phyloP scores from a whole-genome alignment of 2,113 vertebrate genomes.

The Corapipo altera region DNA sequence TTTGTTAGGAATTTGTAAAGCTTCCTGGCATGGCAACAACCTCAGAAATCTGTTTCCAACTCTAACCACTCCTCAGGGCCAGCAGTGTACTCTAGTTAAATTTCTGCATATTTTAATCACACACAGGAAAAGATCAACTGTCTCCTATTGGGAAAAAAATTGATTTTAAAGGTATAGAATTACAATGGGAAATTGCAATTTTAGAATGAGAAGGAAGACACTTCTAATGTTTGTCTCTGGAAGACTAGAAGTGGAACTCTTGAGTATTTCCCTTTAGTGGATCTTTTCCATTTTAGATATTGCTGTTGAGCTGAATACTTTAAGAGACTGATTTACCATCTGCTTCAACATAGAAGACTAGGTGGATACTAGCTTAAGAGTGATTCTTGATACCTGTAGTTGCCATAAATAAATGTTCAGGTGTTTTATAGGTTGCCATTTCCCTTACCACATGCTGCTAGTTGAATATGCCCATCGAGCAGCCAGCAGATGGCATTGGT shows the following conservation, averaged over 20 bases:
- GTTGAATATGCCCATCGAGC: conserved; percentile 75
- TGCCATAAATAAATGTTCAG: not conserved
- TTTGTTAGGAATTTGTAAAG: not conserved
- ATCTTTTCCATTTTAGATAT: not conserved
- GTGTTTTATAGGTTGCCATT: not conserved
- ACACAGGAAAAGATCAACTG: not conserved
- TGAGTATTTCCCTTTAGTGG: not conserved
- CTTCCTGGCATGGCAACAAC: not conserved
- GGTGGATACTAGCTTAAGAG: not conserved
- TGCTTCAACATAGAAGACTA: not conserved
- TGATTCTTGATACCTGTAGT: not conserved
- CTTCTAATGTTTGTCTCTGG: not conserved
- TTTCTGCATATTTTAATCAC: not conserved
- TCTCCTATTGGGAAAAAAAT: not conserved
- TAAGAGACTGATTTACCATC: not conserved
- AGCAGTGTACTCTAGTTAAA: not conserved
- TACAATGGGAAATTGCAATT: not conserved
- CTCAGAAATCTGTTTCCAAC: not conserved
- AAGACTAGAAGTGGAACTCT: not conserved
- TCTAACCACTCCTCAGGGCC: not conserved
- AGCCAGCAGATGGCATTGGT: conserved; percentile 85
- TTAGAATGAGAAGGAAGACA: not conserved
- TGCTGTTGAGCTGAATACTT: not conserved
- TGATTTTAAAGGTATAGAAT: not conserved
- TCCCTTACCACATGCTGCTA: conserved; percentile 80